These are phyloP conservation scores for Leucophora obtusa DNA, from an alignment of 2,888 invertebrate species.

Conservation along the genomic window DNA sequence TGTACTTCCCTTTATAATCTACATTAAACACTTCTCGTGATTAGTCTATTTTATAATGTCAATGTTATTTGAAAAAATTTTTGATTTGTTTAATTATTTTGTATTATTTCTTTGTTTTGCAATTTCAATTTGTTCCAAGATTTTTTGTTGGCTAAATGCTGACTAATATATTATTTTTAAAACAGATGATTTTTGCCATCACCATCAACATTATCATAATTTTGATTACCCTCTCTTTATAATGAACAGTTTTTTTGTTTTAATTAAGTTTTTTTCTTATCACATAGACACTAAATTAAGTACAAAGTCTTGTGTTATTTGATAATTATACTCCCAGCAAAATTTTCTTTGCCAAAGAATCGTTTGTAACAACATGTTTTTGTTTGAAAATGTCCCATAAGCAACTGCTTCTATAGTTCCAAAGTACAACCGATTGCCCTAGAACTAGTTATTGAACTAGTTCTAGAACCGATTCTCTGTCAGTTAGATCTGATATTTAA, in stretches of 20 bases:
- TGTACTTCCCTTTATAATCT: neutral
- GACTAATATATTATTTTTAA: neutral
- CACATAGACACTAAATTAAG: constrained; percentile 19
- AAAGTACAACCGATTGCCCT: too few species aligned
- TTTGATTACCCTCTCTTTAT: neutral
- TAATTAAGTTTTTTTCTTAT: constrained; percentile 30
- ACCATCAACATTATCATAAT: neutral
- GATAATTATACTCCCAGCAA: constrained; percentile 11
- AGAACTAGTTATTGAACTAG: too few species aligned
- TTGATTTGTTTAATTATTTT: neutral
- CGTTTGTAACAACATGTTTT: too few species aligned
- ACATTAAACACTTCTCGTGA: too few species aligned
- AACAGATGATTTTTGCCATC: neutral
- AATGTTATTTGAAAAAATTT: neutral
- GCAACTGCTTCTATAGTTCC: too few species aligned
- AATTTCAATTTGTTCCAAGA: neutral
- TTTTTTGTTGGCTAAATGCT: neutral
- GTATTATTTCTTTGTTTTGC: neutral
- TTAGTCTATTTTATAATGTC: neutral
- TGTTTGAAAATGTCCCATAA: too few species aligned
- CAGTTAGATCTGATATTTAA: too few species aligned
- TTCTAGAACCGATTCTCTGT: too few species aligned
- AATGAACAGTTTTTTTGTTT: neutral
- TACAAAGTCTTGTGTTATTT: constrained; percentile 43
- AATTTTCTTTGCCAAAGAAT: too few species aligned